These are phyloP conservation scores for Dichetophora obliterata DNA, from an alignment of 2,888 invertebrate genomes.

Conservation along the genomic window DNA sequence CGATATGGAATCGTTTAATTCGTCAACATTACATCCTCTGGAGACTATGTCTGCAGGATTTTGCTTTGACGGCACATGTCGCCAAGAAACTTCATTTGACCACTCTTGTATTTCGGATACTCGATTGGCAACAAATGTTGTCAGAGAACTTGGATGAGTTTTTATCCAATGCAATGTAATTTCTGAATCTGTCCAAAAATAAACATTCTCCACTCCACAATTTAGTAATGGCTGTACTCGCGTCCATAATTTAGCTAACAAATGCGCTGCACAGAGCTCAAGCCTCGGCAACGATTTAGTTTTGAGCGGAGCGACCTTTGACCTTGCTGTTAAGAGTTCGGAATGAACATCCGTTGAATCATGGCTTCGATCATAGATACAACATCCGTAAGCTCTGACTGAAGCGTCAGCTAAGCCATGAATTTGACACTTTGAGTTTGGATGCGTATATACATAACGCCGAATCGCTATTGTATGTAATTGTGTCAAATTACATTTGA, in stretches of 20 bases:
- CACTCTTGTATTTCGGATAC: conserved; percentile 13
- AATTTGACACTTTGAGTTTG: conserved; percentile 29
- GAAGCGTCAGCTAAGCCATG: conserved; percentile 47
- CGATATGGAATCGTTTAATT: neutral
- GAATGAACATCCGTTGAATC: neutral
- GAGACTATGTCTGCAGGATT: no score
- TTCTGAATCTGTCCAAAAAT: conserved; percentile 32
- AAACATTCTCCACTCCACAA: neutral
- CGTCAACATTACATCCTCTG: conserved; percentile 1
- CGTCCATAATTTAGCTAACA: conserved; percentile 38
- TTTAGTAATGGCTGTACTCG: conserved; percentile 8
- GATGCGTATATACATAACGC: conserved; percentile 4
- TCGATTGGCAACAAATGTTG: no score
- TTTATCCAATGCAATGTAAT: no score
- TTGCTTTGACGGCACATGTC: neutral
- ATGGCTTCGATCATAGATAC: neutral
- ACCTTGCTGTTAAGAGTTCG: conserved; percentile 38
- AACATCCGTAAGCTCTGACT: conserved; percentile 35
- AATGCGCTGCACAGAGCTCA: conserved; percentile 41
- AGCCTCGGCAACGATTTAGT: conserved; percentile 38
- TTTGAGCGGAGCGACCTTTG: conserved; percentile 41
- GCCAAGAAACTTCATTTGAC: conserved; percentile 1
- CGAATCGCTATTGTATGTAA: conserved; percentile 24
- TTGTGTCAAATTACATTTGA: neutral
- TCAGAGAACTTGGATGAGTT: no score